phyloP scores from a whole-genome alignment of 1,140 invertebrate genomes.

The Drosophila sucinea region DNA sequence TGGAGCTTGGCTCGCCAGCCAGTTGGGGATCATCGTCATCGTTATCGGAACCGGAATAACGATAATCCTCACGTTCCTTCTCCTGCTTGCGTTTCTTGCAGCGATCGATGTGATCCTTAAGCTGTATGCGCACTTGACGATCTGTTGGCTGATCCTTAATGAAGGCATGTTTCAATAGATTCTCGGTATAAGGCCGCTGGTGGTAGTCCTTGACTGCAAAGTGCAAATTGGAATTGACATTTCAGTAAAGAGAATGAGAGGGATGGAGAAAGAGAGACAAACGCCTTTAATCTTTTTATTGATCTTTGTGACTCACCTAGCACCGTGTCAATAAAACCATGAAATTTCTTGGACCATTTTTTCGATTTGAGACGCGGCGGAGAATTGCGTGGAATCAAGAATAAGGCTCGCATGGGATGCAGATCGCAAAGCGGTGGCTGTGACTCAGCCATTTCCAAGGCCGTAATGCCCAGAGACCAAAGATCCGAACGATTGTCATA shows the following conservation, averaged over 20 bases:
- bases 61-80: slow-evolving; percentile 92
- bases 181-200: slow-evolving; percentile 98
- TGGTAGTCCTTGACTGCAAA: slow-evolving; percentile 97
- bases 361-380: slow-evolving; percentile 98
- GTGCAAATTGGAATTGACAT: no score
- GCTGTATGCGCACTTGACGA: slow-evolving; percentile 97
- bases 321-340: slow-evolving; percentile 88
- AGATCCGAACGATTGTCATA: slow-evolving; percentile 99
- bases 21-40: slow-evolving; percentile 93
- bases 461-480: slow-evolving; percentile 99
- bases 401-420: slow-evolving; percentile 99
- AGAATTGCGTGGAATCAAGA: slow-evolving; percentile 98
- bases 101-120: slow-evolving; percentile 99
- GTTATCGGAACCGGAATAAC: slow-evolving; percentile 94
- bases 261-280: no score
- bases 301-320: slow-evolving; percentile 74
- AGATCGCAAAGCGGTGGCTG: slow-evolving; percentile 99
- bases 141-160: slow-evolving; percentile 99
- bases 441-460: slow-evolving; percentile 99
- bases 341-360: slow-evolving; percentile 99
- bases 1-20: slow-evolving; percentile 94
- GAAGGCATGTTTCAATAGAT: slow-evolving; percentile 98
- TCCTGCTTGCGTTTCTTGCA: slow-evolving; percentile 97
- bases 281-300: background rate
- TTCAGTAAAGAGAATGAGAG: no score